These are phyloP conservation scores for Eilema sororculum DNA, from an alignment of 2,888 invertebrate species.

Conservation along the genomic window DNA sequence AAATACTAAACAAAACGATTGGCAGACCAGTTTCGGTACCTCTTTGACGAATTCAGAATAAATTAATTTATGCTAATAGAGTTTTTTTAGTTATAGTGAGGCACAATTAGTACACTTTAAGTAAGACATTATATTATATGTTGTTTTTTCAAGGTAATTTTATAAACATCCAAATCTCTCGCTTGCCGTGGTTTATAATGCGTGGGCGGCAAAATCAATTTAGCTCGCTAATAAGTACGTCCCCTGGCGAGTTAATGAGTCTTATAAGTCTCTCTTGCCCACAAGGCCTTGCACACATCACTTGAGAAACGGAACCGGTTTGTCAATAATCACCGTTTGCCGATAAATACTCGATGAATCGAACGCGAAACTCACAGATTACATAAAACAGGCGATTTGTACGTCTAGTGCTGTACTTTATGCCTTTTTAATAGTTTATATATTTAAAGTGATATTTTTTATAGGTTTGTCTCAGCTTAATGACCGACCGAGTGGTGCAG, in stretches of 20 bases:
- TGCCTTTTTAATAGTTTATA: slow-evolving; percentile 69
- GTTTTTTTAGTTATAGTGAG: slow-evolving; percentile 32
- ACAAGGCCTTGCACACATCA: slow-evolving; percentile 48
- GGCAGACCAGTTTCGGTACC: slow-evolving; percentile 22
- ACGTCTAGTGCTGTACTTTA: slow-evolving; percentile 59
- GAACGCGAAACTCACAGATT: slow-evolving; percentile 60
- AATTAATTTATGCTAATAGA: slow-evolving; percentile 33
- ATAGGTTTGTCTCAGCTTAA: slow-evolving; percentile 65
- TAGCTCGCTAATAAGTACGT: slow-evolving; percentile 68
- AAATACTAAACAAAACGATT: slow-evolving; percentile 20
- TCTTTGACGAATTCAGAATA: slow-evolving; percentile 28
- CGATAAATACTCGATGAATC: slow-evolving; percentile 62
- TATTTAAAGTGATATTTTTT: slow-evolving; percentile 67
- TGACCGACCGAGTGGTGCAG: slow-evolving; percentile 55
- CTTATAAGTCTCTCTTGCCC: slow-evolving; percentile 58
- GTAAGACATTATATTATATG: slow-evolving; percentile 36
- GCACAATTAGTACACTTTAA: slow-evolving; percentile 37
- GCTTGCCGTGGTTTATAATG: slow-evolving; percentile 38
- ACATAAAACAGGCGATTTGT: slow-evolving; percentile 59
- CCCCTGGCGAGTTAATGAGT: slow-evolving; percentile 70
- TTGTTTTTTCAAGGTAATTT: slow-evolving; percentile 30
- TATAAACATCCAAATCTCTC: slow-evolving; percentile 31
- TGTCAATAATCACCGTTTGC: slow-evolving; percentile 47
- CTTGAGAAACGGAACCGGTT: slow-evolving; percentile 51
- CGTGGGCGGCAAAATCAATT: slow-evolving; percentile 75